Percentiles rank a stretch among this genome's conserved stretches.
Evolutionary conservation across 2,888 invertebrate genomes (phyloP).

Genomic region (Tanytarsus gracilentus): DNA sequence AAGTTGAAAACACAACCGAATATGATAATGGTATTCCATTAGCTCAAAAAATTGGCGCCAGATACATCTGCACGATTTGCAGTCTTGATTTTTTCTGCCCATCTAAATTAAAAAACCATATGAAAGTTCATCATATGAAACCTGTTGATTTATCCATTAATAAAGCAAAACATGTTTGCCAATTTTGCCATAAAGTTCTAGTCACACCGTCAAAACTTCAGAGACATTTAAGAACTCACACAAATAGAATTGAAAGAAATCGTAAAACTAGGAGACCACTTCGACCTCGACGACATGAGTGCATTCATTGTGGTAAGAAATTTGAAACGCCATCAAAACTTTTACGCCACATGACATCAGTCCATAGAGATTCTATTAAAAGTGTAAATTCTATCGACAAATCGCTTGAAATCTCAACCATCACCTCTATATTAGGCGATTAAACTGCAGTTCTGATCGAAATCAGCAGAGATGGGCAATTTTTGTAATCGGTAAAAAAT

Average conservation of each 20-base stretch:
- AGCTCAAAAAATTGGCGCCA: neutral
- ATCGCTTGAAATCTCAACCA: neutral
- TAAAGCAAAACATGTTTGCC: neutral
- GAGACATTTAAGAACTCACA: neutral
- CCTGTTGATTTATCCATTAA: neutral
- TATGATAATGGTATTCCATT: neutral
- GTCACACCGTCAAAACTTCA: neutral
- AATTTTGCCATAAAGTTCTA: neutral
- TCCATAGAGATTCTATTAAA: neutral
- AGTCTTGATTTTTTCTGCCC: neutral
- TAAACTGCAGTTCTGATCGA: no score
- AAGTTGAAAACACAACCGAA: neutral
- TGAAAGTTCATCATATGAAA: neutral
- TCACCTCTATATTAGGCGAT: neutral
- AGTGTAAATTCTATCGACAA: neutral
- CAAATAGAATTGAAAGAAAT: neutral
- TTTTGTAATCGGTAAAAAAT: no score
- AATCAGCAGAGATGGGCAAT: no score
- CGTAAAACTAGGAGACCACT: neutral
- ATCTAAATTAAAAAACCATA: neutral
- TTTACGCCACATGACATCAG: neutral
- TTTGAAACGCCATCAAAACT: slow-evolving; percentile 4
- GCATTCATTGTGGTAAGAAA: neutral
- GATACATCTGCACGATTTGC: neutral
- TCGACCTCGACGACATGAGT: neutral